phyloP scores from a whole-genome alignment of 2,888 invertebrate genomes.

The Pemphredon lugubris region DNA sequence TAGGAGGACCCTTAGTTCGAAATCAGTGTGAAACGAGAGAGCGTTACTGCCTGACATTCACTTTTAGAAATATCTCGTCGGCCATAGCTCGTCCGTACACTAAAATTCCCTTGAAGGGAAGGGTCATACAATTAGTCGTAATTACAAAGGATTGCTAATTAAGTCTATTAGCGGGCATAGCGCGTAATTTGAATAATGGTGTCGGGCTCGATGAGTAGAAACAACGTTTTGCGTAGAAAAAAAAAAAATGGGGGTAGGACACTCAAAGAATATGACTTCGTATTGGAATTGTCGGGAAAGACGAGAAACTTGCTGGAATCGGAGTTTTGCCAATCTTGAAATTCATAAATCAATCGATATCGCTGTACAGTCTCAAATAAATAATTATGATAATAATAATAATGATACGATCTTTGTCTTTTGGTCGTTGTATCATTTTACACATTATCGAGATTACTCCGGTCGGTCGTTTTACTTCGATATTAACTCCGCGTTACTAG shows the following conservation, averaged over 20 bases:
- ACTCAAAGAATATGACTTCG: conserved; percentile 10
- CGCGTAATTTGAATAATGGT: conserved; percentile 25
- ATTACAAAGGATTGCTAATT: conserved; percentile 55
- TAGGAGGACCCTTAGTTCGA: too few relatives aligned
- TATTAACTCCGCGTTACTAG: too few relatives aligned
- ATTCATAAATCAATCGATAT: conserved; percentile 46
- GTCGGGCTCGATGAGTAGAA: conserved; percentile 3
- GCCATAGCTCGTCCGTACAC: not conserved
- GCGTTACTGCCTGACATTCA: not conserved
- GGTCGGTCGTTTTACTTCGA: too few relatives aligned
- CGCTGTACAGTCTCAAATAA: too few relatives aligned
- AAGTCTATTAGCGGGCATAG: conserved; percentile 49
- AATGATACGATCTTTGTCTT: not conserved
- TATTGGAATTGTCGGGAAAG: conserved; percentile 5
- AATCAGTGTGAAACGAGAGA: too few relatives aligned
- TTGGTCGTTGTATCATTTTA: too few relatives aligned
- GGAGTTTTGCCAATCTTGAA: conserved; percentile 25
- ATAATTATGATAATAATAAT: conserved; percentile 4
- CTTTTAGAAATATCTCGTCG: not conserved
- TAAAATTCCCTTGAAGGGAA: not conserved
- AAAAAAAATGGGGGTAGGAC: not conserved
- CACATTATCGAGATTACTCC: too few relatives aligned
- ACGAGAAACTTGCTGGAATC: conserved; percentile 12
- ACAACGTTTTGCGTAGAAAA: conserved; percentile 5
- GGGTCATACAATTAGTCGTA: conserved; percentile 53